Evolutionary conservation across 2,888 invertebrate species (phyloP).

Genomic region (Merodon equestris): DNA sequence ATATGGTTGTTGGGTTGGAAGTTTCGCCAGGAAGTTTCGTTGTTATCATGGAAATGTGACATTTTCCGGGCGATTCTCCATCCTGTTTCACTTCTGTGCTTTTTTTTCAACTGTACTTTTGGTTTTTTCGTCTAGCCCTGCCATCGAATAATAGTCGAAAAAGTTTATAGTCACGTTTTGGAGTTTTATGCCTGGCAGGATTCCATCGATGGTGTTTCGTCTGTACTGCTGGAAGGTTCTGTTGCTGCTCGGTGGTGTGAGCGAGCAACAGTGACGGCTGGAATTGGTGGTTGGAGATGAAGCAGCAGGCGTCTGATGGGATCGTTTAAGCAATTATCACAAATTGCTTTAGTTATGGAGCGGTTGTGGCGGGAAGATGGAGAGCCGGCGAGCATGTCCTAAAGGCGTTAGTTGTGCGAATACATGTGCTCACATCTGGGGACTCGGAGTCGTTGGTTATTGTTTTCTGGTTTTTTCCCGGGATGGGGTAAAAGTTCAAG

Average conservation of each 20-base stretch:
- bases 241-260: too few species aligned
- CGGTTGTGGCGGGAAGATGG: neutral
- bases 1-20: slow-evolving; percentile 31
- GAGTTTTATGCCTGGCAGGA: slow-evolving; percentile 61
- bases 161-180: slow-evolving; percentile 68
- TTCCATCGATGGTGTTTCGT: slow-evolving; percentile 59
- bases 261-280: neutral
- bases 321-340: slow-evolving; percentile 67
- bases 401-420: slow-evolving; percentile 5
- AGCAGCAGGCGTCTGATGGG: slow-evolving; percentile 40
- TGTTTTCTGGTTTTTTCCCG: too few species aligned
- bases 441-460: too few species aligned
- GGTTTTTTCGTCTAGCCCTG: neutral
- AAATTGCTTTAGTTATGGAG: slow-evolving; percentile 48
- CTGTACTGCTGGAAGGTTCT: slow-evolving; percentile 1
- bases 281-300: slow-evolving; percentile 15
- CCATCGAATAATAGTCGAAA: slow-evolving; percentile 56
- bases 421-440: too few species aligned
- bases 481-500: too few species aligned
- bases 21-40: slow-evolving; percentile 60
- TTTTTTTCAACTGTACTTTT: slow-evolving; percentile 5
- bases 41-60: slow-evolving; percentile 66
- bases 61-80: slow-evolving; percentile 53
- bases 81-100: too few species aligned
- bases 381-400: neutral